phyloP scores from a whole-genome alignment of 2,797 vertebrate species.

The Knipowitschia caucasica region DNA sequence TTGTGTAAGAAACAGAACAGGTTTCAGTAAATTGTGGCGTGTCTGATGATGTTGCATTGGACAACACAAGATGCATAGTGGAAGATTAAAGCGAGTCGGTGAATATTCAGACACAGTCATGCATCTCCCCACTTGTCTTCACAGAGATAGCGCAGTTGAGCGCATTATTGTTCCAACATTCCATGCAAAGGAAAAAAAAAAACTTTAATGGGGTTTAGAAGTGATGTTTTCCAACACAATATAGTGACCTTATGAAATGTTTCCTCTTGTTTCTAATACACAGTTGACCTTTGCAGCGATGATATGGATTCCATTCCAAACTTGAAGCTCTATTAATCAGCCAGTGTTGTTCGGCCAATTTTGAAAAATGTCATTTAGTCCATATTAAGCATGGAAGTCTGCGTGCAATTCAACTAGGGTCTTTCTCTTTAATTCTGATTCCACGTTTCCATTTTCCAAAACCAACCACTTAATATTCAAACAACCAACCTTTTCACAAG shows the following conservation, averaged over 20 bases:
- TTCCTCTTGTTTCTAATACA: slow-evolving; percentile 15
- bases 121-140: too few relatives aligned
- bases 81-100: too few relatives aligned
- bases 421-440: too few relatives aligned
- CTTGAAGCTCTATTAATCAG: slow-evolving; percentile 32
- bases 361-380: not conserved
- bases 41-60: too few relatives aligned
- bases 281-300: slow-evolving; percentile 43
- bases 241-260: slow-evolving; percentile 35
- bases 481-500: not conserved
- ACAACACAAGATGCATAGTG: too few relatives aligned
- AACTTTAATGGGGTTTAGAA: not conserved
- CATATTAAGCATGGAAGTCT: not conserved
- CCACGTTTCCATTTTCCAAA: not conserved
- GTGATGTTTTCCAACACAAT: slow-evolving; percentile 18
- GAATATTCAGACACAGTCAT: too few relatives aligned
- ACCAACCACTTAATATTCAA: not conserved
- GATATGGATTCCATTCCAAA: slow-evolving; percentile 28
- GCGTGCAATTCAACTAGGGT: too few relatives aligned
- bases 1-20: too few relatives aligned
- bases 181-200: not conserved
- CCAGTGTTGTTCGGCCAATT: slow-evolving; percentile 1
- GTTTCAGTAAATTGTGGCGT: too few relatives aligned
- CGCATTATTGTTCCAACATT: not conserved
- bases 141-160: too few relatives aligned